Evolutionary conservation across 2,113 vertebrate genomes (phyloP), one percentile per base, ranked within the genome.

Genomic region (Periophthalmodon schlosseri): DNA sequence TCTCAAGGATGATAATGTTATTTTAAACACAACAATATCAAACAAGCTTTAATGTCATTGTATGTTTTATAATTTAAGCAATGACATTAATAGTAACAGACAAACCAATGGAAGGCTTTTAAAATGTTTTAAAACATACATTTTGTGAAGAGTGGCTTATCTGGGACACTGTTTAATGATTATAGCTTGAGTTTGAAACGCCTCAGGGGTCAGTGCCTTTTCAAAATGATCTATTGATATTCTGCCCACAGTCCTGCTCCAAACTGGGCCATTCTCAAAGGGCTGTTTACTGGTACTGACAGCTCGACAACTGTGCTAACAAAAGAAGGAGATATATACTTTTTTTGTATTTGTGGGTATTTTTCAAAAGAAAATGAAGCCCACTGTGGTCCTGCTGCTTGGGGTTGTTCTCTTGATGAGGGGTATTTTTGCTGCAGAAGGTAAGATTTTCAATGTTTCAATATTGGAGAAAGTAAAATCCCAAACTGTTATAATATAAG

Each of bases 121-220:
- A 33, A 63, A 34, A 63, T 9, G 15, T 14, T 10, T 3, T 8
- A 7, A 4, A 65, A 46, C 63, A 70, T 3, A 28, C 3, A 23
- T 75, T 28, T n/a, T 44, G 6, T 5, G 12, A 24, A 15, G 15
- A 36, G 72, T 66, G 65, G 5, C 4, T 68, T 80, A 82, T 71
- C n/a, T 70, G 63, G 78, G 74, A 67, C 75, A 33, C 63, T 64
- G 88, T 70, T 93, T 87, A 93, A 90, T 92, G 84, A 91, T 92
- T 92, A 73, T 82, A 84, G 77, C 71, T 68, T 0, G 15, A 47
- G 13, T 34, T 8, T 50, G 72, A 79, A 83, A 85, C 23, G 69
- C 64, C 50, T 24, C 16, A 44, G 61, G 47, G 89, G 78, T 87
- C 80, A 82, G 64, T 72, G 84, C 85, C 79, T 80, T 74, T 86